Evolutionary conservation across 2,113 vertebrate genomes (phyloP).

Genomic region (Hippotragus niger): DNA sequence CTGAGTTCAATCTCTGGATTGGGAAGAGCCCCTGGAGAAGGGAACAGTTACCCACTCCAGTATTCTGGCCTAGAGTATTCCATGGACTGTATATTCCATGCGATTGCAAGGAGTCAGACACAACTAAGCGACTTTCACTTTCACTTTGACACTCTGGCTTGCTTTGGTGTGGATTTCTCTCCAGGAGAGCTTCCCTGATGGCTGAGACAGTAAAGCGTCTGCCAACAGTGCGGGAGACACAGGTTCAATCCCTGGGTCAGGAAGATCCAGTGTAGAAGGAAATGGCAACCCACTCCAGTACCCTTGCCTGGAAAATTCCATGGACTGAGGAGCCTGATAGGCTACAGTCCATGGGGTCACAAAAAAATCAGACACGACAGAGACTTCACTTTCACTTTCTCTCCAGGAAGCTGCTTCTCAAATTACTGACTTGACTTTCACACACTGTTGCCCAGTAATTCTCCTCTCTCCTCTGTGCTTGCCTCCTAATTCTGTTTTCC

Average conservation of each 20-base stretch:
- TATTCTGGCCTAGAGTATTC: neutral
- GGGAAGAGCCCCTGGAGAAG: neutral
- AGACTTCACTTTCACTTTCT: neutral
- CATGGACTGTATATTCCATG: neutral
- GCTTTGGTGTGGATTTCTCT: neutral
- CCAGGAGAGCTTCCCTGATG: neutral
- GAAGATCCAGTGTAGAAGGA: neutral
- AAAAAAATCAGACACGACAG: neutral
- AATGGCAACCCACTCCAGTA: neutral
- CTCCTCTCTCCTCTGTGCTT: neutral
- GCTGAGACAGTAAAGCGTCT: no score
- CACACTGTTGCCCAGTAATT: neutral
- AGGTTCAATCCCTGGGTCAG: accelerated
- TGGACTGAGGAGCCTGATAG: neutral
- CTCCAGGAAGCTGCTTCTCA: neutral
- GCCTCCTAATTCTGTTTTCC: neutral
- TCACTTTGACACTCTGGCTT: neutral
- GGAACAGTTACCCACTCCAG: neutral
- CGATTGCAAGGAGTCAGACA: neutral
- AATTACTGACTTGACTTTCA: neutral
- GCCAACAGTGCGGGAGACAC: neutral
- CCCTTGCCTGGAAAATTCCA: neutral
- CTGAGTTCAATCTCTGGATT: neutral
- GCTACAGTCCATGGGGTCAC: neutral
- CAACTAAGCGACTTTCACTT: neutral